Evolutionary conservation across 2,888 invertebrate genomes (phyloP), one percentile per base, ranked within the genome.

Genomic region (Drosophila diplacantha): DNA sequence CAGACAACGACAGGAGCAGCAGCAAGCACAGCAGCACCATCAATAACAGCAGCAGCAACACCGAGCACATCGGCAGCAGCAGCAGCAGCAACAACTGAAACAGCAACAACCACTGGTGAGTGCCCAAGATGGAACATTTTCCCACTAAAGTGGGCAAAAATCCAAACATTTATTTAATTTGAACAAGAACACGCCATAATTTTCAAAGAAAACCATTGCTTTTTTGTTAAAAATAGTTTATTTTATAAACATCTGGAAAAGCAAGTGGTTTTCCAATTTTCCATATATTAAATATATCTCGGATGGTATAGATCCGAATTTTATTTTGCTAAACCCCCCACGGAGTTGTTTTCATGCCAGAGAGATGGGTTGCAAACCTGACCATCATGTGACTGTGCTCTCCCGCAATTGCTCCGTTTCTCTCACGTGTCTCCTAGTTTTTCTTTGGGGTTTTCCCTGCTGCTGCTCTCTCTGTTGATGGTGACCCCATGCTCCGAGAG

Each of bases 91-190:
- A 29, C 52, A 52, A 29, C 56, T 29, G 46, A 55, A 55, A 24
- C 65, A 64, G 12, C 57, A 55, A 67, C 82, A 71, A 81, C 81
- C 58, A 80, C 75, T 68, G 85, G 87, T 86, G 68, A 82, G 81
- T 79, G 49, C 31, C 41, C 24, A 59, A 58, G 38, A 38, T 38
- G 24, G 55, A 39, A 31, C 39, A 43, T 32, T 44, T 41, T 20
- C 32, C 54, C 26, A n/a, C 9, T 18, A 18, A 57, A 57, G 39
- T 52, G 32, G 26, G 34, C 16, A 46, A 46, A 44, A 14, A 18
- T 20, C 0, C 29, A 18, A 12, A 14, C 14, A 9, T 46, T 8
- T 44, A 26, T 29, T 44, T 14, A 20, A 31, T 46, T 8, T 0
- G 1, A 14, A 20, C 3, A 14, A 46, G 31, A 46, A 20, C 16